phyloP scores from a whole-genome alignment of 2,888 invertebrate genomes.

The Leuctra nigra region DNA sequence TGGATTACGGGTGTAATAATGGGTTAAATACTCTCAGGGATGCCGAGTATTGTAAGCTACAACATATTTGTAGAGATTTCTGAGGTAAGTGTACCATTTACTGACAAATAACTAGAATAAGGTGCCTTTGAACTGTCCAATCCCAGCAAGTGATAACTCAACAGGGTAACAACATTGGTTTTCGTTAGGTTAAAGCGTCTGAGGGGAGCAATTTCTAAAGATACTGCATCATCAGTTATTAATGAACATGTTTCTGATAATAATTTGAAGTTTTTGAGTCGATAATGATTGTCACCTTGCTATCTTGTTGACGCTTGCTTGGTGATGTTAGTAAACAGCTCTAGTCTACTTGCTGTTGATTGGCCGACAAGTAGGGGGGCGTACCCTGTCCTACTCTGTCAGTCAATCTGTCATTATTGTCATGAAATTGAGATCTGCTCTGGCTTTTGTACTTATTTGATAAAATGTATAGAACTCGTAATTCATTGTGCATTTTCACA shows the following conservation, averaged over 20 bases:
- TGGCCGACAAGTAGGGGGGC: constrained; percentile 25
- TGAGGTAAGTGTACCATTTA: constrained; percentile 5
- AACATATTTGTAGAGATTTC: neutral
- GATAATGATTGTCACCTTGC: neutral
- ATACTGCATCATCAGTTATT: too few relatives aligned
- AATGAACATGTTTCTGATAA: too few relatives aligned
- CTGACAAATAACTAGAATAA: neutral
- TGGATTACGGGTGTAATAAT: constrained; percentile 25
- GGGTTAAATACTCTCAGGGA: constrained; percentile 17
- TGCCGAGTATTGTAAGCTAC: neutral
- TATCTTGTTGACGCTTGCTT: constrained; percentile 27
- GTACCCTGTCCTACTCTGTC: constrained; percentile 20
- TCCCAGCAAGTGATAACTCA: constrained; percentile 17
- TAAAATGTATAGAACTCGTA: too few relatives aligned
- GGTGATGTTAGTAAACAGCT: constrained; percentile 29
- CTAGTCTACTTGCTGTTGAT: constrained; percentile 24
- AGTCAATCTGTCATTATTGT: constrained; percentile 2
- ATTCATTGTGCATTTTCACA: too few relatives aligned
- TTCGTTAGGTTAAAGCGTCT: too few relatives aligned
- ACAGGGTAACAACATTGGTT: too few relatives aligned
- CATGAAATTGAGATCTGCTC: too few relatives aligned
- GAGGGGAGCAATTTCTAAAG: too few relatives aligned
- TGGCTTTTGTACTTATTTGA: too few relatives aligned
- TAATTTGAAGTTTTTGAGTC: neutral
- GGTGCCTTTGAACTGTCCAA: constrained; percentile 8